Evolutionary conservation across 2,113 vertebrate species (phyloP), one percentile per base, ranked within the genome.

Genomic region (Nothobranchius furzeri): DNA sequence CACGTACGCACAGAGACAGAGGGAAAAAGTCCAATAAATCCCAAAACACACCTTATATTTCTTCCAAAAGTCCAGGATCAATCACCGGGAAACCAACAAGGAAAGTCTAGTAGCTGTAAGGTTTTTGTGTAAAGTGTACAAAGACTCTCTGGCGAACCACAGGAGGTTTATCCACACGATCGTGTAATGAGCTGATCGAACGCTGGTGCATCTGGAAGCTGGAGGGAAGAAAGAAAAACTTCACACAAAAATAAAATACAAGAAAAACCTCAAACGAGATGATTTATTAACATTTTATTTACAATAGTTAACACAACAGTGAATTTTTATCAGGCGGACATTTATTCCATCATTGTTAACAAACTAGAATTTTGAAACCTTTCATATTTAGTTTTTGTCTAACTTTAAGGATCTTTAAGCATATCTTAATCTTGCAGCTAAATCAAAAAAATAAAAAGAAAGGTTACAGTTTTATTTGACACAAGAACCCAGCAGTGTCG

Each of bases 381-480:
- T 20, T 50, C 48, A 2, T 17, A 8, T 40, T 40, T 40, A 40
- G 0, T 40, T 7, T 40, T 40, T 40, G 37, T 40, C 4, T 40
- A 40, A 40, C 6, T 40, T 40, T 40, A 40, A 40, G n/a, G n/a
- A n/a, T n/a, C 1, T 9, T 3, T 40, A 0, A 40, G 4, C 37
- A 40, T 3, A 0, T 8, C 9, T 40, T 40, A 40, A 9, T 40
- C 37, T 8, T 40, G 1, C 6, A 40, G 7, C 37, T 8, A 40
- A 40, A 20, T 1, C 20, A 20, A 20, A 20, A 20, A 20, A 20
- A 1, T 1, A 20, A 20, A 35, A 5, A n/a, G 14, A 7, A 56
- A 12, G 17, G 60, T 20, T 46, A 11, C 12, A 36, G 36, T 75
- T 67, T 83, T 40, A 43, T 68, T 61, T 54, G 64, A 70, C 15